Evolutionary conservation across 2,113 vertebrate species (phyloP).

Genomic region (Heteronetta atricapilla): DNA sequence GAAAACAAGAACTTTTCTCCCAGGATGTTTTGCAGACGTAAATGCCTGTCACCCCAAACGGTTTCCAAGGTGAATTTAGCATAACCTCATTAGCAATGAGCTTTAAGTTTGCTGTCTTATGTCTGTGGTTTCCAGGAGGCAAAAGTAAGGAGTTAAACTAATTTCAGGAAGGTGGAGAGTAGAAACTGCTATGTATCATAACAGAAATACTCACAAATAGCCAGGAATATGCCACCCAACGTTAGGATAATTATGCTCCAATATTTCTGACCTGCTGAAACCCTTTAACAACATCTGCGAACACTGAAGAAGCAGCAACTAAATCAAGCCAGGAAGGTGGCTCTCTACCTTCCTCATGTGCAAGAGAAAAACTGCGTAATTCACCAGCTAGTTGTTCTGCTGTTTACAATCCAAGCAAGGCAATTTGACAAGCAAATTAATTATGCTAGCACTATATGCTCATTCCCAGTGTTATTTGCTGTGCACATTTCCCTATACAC

Average conservation of each 20-base stretch:
- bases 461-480: neutral
- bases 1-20: neutral
- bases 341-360: rapidly evolving
- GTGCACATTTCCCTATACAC: neutral
- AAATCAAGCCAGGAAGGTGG: neutral
- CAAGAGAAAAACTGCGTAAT: neutral
- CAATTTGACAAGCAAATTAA: conserved; percentile 21
- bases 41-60: neutral
- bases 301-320: neutral
- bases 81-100: neutral
- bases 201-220: neutral
- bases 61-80: neutral
- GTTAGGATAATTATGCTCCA: neutral
- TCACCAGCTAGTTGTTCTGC: neutral
- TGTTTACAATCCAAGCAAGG: neutral
- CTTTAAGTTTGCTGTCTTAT: neutral
- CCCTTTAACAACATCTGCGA: neutral
- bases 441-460: neutral
- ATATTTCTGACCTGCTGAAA: neutral
- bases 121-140: neutral
- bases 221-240: neutral
- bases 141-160: neutral
- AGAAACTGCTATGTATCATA: neutral
- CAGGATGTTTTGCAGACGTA: neutral
- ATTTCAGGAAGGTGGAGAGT: neutral